These are phyloP conservation scores for Alviniconcha strummeri DNA, from an alignment of 2,888 invertebrate species.

Conservation along the genomic window DNA sequence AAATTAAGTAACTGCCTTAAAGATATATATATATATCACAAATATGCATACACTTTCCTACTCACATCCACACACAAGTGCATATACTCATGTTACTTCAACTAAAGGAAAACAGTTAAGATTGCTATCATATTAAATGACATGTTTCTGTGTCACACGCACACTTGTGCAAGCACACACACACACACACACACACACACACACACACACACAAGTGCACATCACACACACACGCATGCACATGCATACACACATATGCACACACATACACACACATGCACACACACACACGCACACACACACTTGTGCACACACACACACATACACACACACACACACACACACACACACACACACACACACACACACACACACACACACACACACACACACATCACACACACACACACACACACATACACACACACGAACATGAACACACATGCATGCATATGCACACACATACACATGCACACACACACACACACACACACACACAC, in stretches of 20 bases:
- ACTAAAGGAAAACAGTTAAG: too few species aligned
- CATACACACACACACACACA: constrained; percentile 9
- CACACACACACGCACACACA: constrained; percentile 3
- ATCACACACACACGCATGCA: neutral
- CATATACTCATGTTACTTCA: too few species aligned
- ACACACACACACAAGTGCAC: constrained; percentile 3
- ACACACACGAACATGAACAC: neutral
- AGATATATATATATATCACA: too few species aligned
- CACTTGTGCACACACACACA: constrained; percentile 1
- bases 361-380: constrained; percentile 8
- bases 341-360: neutral
- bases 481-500: neutral
- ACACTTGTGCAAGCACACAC: neutral
- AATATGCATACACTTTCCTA: too few species aligned
- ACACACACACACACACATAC: neutral
- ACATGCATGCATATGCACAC: neutral
- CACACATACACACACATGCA: neutral
- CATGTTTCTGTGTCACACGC: neutral
- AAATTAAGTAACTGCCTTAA: too few species aligned
- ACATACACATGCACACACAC: neutral
- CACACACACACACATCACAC: neutral
- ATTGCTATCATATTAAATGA: too few species aligned
- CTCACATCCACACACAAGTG: too few species aligned
- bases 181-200: constrained; percentile 15
- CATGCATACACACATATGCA: neutral